A percentile compares a stretch with the other conserved stretches of the same genome.
phyloP scores from a whole-genome alignment of 2,113 vertebrate species.

The Cynopterus brachyotis region DNA sequence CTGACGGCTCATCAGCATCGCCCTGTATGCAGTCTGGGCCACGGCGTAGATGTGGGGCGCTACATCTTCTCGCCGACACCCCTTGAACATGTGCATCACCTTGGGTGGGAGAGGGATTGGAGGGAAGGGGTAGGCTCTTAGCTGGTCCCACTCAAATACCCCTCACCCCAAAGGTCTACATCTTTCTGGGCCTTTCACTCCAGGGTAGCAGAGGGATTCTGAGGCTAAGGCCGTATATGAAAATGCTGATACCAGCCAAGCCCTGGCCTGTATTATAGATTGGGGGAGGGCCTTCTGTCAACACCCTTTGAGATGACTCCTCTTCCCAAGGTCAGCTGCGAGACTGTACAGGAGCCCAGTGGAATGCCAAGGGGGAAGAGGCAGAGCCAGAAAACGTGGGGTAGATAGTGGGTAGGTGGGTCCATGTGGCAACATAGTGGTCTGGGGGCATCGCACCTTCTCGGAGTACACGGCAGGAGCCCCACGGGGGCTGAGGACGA shows the following conservation, averaged over 20 bases:
- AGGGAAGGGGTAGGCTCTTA: neutral
- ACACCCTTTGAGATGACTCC: neutral
- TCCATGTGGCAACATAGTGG: neutral
- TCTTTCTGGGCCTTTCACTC: neutral
- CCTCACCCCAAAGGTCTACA: neutral
- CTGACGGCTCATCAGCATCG: conserved; percentile 94
- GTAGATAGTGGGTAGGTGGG: neutral
- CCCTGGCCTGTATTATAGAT: neutral
- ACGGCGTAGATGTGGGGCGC: conserved; percentile 95
- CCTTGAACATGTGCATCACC: conserved; percentile 99
- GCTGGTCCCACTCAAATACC: neutral
- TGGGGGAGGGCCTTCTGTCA: neutral
- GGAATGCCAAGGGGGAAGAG: neutral
- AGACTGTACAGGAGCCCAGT: neutral
- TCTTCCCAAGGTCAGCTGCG: neutral
- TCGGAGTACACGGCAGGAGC: conserved; percentile 97
- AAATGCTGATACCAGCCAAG: neutral
- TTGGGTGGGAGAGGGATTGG: conserved; percentile 50
- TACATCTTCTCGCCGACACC: conserved; percentile 93
- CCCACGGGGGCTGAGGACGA: conserved; percentile 95
- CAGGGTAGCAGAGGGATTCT: no score
- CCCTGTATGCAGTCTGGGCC: conserved; percentile 94
- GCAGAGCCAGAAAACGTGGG: neutral
- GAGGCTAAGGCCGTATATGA: neutral
- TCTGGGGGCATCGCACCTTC: conserved; percentile 86